Conservation (phyloP, 2,888 invertebrate species). For the Hartigia nigra region DNA sequence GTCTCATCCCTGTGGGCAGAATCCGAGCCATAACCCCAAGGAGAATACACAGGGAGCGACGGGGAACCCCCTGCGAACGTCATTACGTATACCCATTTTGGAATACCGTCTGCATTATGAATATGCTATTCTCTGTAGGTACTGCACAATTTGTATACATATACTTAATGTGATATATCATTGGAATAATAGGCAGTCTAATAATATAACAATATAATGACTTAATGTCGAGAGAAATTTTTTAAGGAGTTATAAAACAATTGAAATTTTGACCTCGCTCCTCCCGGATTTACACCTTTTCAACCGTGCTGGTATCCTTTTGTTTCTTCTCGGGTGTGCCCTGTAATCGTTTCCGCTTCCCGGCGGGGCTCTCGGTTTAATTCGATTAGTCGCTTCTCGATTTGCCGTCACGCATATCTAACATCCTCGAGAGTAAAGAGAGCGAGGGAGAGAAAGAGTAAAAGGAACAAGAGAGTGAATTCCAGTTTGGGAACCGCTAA, state of each 20-base stretch:
- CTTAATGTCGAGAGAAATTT: constrained; percentile 11
- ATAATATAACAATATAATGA: neutral
- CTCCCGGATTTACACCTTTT: neutral
- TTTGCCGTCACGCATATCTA: constrained; percentile 23
- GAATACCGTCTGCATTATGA: neutral
- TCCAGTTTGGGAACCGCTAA: neutral
- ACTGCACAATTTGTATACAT: neutral
- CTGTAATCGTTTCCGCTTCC: constrained; percentile 29
- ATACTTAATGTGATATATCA: neutral
- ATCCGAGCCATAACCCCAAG: neutral
- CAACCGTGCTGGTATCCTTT: constrained; percentile 10
- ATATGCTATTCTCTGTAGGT: neutral
- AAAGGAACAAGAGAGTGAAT: neutral
- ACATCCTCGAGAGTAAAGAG: neutral
- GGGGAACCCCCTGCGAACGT: neutral
- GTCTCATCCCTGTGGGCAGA: neutral
- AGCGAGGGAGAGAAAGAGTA: neutral
- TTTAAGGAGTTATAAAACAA: constrained; percentile 6
- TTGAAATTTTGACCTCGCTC: neutral
- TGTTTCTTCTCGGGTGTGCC: constrained; percentile 26
- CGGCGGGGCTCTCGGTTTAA: constrained; percentile 25
- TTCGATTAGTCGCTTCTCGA: constrained; percentile 29
- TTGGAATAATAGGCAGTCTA: neutral
- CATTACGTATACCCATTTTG: neutral
- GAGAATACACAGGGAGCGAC: neutral